Evolutionary conservation across 2,113 vertebrate species (phyloP).

Genomic region (Narcine bancroftii): DNA sequence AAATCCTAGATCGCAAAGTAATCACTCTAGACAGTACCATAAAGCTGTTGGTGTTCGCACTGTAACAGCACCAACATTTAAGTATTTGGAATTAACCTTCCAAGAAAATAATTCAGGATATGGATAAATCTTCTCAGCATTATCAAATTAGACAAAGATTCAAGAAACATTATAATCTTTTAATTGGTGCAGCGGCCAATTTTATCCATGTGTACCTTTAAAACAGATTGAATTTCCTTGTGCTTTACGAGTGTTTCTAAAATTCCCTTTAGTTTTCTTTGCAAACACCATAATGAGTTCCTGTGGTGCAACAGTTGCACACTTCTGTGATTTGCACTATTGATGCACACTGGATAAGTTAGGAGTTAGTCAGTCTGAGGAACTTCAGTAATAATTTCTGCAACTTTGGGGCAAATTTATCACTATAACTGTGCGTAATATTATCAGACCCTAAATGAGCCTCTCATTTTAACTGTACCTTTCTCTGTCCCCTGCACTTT

Average conservation of each 20-base stretch:
- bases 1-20: not conserved
- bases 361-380: not conserved
- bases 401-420: not conserved
- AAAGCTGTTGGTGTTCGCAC: not conserved
- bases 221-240: not conserved
- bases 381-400: not conserved
- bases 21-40: not conserved
- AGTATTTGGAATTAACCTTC: not conserved
- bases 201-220: not conserved
- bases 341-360: not conserved
- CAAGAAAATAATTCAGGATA: not conserved
- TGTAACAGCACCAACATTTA: not conserved
- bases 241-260: not conserved
- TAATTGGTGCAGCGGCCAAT: not conserved
- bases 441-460: too few relatives aligned
- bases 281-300: not conserved
- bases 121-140: not conserved
- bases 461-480: too few relatives aligned
- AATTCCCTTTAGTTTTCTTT: not conserved
- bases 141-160: not conserved
- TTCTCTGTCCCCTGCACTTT: too few relatives aligned
- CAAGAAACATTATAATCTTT: not conserved
- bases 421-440: not conserved
- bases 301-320: not conserved
- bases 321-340: not conserved